phyloP scores from a whole-genome alignment of 2,888 invertebrate genomes.

The Hylaea fasciaria region DNA sequence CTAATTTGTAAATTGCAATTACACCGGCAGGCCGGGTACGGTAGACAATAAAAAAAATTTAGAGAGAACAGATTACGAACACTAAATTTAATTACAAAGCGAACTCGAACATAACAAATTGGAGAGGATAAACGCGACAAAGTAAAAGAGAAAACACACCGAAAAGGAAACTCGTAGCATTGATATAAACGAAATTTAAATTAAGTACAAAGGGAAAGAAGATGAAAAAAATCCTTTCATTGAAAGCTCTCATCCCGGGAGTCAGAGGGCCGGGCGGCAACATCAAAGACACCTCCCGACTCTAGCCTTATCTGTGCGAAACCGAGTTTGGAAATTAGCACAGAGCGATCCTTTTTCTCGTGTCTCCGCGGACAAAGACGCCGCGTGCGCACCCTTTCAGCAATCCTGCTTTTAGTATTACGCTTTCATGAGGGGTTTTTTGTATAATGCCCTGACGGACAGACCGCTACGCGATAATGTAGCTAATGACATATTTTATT shows the following conservation, averaged over 20 bases:
- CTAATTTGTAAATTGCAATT: slow-evolving; percentile 83
- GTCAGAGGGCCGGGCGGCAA: slow-evolving; percentile 82
- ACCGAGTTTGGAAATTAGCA: slow-evolving; percentile 84
- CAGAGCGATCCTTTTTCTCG: slow-evolving; percentile 67
- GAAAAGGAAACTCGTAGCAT: slow-evolving; percentile 83
- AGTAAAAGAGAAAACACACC: slow-evolving; percentile 84
- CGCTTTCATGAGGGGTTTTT: slow-evolving; percentile 72
- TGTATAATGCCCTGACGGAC: slow-evolving; percentile 66
- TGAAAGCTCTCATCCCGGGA: slow-evolving; percentile 83
- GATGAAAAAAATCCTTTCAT: slow-evolving; percentile 85
- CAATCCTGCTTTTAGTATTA: slow-evolving; percentile 68
- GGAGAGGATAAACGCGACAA: slow-evolving; percentile 84
- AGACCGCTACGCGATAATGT: slow-evolving; percentile 65
- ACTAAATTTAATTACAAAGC: slow-evolving; percentile 84
- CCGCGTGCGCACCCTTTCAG: slow-evolving; percentile 79
- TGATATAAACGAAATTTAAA: slow-evolving; percentile 86
- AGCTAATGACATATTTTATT: slow-evolving; percentile 77
- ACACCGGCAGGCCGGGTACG: slow-evolving; percentile 68
- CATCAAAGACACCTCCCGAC: slow-evolving; percentile 82
- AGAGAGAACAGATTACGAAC: slow-evolving; percentile 80
- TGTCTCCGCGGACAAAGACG: slow-evolving; percentile 56
- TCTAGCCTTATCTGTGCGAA: slow-evolving; percentile 81
- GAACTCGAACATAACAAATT: slow-evolving; percentile 83
- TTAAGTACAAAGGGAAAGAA: slow-evolving; percentile 85
- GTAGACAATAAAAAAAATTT: slow-evolving; percentile 65